These are phyloP conservation scores for Vireo griseus DNA, from an alignment of 2,797 vertebrate species.

Conservation along the genomic window DNA sequence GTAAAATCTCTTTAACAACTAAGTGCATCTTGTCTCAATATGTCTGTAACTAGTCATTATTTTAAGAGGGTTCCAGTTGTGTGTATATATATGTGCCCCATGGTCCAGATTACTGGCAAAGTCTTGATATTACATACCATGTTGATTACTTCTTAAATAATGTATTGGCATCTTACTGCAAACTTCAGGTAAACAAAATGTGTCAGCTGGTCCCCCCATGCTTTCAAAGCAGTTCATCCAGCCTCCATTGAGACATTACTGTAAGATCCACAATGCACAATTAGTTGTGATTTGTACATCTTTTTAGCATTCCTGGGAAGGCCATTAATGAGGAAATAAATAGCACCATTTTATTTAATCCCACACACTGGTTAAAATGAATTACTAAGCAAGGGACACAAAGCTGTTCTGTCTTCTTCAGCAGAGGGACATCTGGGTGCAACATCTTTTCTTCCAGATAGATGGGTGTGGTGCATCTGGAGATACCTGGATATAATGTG, in stretches of 20 bases:
- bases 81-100: background rate
- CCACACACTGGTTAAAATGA: background rate
- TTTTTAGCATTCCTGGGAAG: background rate
- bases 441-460: background rate
- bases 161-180: constrained; percentile 2
- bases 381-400: background rate
- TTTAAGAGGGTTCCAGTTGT: background rate
- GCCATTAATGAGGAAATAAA: background rate
- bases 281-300: background rate
- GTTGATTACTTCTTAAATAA: background rate
- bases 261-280: background rate
- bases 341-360: background rate
- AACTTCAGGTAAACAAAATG: constrained; percentile 36
- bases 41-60: background rate
- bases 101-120: background rate
- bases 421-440: background rate
- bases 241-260: background rate
- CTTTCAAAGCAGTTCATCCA: constrained; percentile 11
- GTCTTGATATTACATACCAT: background rate
- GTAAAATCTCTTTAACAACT: background rate
- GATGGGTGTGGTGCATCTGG: background rate
- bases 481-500: background rate
- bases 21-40: background rate
- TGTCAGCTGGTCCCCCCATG: background rate
- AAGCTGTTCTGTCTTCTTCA: background rate